Percentiles rank a stretch among this genome's conserved stretches.
Evolutionary conservation across 1,140 invertebrate species (phyloP).

Genomic region (Hyposmocoma kahamanoa): DNA sequence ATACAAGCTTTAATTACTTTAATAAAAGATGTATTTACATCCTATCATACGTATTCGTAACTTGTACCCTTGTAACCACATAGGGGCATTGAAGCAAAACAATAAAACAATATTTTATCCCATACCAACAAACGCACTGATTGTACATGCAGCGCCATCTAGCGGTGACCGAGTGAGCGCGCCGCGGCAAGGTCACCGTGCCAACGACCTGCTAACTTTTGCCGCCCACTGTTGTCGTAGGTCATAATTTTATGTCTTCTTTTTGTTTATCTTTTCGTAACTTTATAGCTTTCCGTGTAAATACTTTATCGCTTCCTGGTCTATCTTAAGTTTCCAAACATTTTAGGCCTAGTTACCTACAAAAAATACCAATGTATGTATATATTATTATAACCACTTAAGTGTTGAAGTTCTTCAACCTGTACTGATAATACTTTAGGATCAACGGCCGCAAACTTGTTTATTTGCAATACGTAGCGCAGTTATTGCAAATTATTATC

Average conservation of each 20-base stretch:
- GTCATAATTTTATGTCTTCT: conserved; percentile 74
- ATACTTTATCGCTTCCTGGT: conserved; percentile 29
- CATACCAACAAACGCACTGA: too few species aligned
- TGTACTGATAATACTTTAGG: neutral
- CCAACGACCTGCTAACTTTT: conserved; percentile 70
- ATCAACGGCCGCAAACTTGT: neutral
- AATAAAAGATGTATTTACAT: too few species aligned
- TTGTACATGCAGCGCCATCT: conserved; percentile 63
- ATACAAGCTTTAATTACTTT: too few species aligned
- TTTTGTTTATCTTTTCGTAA: conserved; percentile 73
- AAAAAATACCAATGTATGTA: neutral
- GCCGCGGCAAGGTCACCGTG: conserved; percentile 61
- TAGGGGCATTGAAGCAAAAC: too few species aligned
- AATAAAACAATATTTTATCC: too few species aligned
- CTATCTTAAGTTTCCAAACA: neutral
- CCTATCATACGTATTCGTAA: too few species aligned
- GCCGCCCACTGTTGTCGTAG: conserved; percentile 71
- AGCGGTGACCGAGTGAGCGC: conserved; percentile 30
- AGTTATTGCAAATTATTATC: too few species aligned
- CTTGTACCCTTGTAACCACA: too few species aligned
- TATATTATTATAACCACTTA: neutral
- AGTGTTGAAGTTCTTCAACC: neutral
- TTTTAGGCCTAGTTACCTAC: too few species aligned
- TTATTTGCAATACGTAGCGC: neutral
- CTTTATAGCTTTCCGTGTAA: conserved; percentile 60